These are phyloP conservation scores for Calyptommatus sinebrachiatus DNA, from an alignment of 2,113 vertebrate species.

Conservation along the genomic window DNA sequence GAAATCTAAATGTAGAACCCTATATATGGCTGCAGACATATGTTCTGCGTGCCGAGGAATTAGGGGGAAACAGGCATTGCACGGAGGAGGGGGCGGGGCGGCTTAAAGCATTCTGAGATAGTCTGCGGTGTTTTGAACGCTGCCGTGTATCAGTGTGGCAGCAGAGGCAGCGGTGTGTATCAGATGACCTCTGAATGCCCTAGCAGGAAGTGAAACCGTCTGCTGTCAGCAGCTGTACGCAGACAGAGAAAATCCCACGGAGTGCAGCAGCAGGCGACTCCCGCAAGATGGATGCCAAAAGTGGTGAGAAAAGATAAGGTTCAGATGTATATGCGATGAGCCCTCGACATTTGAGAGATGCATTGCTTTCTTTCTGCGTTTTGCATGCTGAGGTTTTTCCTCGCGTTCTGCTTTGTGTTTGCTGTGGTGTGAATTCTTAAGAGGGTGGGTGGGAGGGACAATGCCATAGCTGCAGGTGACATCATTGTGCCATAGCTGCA, in stretches of 20 bases:
- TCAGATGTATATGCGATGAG: rapidly evolving
- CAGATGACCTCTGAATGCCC: slow-evolving; percentile 48
- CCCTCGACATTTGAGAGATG: not conserved
- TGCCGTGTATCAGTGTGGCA: slow-evolving; percentile 1
- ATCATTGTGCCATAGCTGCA: not conserved
- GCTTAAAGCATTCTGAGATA: slow-evolving; percentile 3
- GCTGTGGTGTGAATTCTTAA: not conserved
- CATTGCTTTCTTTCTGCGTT: not conserved
- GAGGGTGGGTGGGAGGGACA: not conserved
- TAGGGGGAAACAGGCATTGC: not conserved
- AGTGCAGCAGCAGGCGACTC: slow-evolving; percentile 66
- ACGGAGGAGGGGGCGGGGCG: not conserved
- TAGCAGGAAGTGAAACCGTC: slow-evolving; percentile 66
- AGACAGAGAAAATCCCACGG: slow-evolving; percentile 24
- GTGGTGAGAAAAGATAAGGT: slow-evolving; percentile 73
- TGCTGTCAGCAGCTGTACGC: slow-evolving; percentile 52
- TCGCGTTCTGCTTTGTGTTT: not conserved
- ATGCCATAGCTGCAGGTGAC: rapidly evolving
- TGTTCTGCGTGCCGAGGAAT: not conserved
- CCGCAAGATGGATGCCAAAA: slow-evolving; percentile 88
- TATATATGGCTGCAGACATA: not conserved
- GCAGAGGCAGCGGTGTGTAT: slow-evolving; percentile 43
- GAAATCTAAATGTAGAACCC: rapidly evolving
- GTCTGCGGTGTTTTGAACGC: not conserved
- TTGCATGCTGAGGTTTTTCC: too few relatives aligned